Conservation (phyloP, 2,113 vertebrate genomes). For the Sclerurus mexicanus region DNA sequence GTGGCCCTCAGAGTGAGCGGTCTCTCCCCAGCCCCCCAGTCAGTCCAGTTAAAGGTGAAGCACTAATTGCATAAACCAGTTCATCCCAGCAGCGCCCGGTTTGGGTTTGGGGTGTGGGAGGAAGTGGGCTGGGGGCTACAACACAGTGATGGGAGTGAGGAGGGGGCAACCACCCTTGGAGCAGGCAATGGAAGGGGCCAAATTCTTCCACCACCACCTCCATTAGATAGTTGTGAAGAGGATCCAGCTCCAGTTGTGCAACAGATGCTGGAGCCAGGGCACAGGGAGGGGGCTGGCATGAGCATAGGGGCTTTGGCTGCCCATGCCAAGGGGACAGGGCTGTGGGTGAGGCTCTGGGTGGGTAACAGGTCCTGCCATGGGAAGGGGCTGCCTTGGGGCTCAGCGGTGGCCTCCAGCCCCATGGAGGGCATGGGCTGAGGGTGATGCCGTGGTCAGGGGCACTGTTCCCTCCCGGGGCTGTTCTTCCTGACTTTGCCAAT, state of each 20-base stretch:
- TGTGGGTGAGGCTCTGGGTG: rapidly evolving
- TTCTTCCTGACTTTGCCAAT: background rate
- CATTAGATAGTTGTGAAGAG: too few relatives aligned
- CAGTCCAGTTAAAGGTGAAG: background rate
- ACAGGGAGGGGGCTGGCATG: rapidly evolving
- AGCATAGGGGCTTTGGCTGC: rapidly evolving
- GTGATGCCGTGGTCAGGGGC: background rate
- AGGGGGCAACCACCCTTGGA: background rate
- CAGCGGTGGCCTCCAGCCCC: rapidly evolving
- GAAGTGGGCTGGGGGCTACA: background rate
- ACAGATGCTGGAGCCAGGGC: background rate
- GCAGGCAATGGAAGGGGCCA: rapidly evolving
- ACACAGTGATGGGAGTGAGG: background rate
- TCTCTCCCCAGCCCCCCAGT: background rate
- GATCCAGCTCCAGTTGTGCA: background rate
- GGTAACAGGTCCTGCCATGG: background rate
- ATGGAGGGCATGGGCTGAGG: rapidly evolving
- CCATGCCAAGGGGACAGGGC: rapidly evolving
- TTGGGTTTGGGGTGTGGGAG: rapidly evolving
- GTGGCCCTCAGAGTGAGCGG: background rate
- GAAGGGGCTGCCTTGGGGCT: background rate
- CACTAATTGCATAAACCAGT: background rate
- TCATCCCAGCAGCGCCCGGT: background rate
- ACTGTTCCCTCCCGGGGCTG: rapidly evolving
- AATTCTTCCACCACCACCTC: background rate